phyloP scores from a whole-genome alignment of 2,113 vertebrate species.

The Psilopsiagon aymara region DNA sequence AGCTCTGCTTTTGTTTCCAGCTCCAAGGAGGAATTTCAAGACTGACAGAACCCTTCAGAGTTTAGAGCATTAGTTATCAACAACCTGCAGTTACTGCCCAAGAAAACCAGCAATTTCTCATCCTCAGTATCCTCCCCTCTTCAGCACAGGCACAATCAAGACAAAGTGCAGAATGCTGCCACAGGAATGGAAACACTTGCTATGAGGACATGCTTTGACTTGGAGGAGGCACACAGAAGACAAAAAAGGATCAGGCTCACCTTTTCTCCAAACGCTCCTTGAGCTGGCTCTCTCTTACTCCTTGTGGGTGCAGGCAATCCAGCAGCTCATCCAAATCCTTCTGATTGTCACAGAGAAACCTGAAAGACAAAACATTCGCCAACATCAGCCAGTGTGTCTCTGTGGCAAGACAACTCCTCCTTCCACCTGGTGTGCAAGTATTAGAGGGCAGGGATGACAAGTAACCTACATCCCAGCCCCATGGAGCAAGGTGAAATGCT shows the following conservation, averaged over 20 bases:
- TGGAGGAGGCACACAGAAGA: not conserved
- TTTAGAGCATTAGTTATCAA: not conserved
- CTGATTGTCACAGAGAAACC: slow-evolving; percentile 91
- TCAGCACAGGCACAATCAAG: not conserved
- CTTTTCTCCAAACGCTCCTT: slow-evolving; percentile 86
- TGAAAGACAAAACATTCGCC: slow-evolving; percentile 40
- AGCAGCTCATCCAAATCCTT: slow-evolving; percentile 91
- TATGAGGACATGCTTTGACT: not conserved
- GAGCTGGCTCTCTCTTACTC: slow-evolving; percentile 92
- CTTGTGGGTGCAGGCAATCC: slow-evolving; percentile 89
- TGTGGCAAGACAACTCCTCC: not conserved
- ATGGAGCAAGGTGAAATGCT: not conserved
- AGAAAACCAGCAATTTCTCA: not conserved
- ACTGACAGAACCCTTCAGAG: not conserved
- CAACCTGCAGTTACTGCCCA: not conserved
- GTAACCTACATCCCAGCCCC: not conserved
- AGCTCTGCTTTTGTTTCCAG: not conserved
- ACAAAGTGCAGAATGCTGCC: not conserved
- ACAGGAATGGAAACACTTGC: not conserved
- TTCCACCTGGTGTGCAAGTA: not conserved
- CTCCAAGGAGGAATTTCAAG: not conserved
- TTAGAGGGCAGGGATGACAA: not conserved
- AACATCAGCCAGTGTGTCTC: not conserved
- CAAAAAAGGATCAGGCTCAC: slow-evolving; percentile 65
- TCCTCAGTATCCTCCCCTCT: not conserved